Percentiles rank a stretch among this genome's conserved stretches.
phyloP scores from a whole-genome alignment of 2,113 vertebrate genomes.

The Sorex araneus region DNA sequence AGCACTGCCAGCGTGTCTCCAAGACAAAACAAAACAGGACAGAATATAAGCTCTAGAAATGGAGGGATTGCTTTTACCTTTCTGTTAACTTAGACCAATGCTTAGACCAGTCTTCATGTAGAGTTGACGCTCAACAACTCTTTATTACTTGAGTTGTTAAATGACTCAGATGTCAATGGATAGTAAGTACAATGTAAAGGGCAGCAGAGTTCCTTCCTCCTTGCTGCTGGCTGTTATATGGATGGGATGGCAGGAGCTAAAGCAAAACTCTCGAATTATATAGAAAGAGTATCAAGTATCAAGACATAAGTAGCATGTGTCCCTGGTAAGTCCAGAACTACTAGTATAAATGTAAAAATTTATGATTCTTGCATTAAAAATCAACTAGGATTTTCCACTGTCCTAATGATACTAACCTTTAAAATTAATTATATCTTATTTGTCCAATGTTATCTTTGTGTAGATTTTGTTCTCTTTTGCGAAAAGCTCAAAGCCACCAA shows the following conservation, averaged over 20 bases:
- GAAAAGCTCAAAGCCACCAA: neutral
- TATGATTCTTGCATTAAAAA: conserved; percentile 3
- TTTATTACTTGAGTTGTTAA: conserved; percentile 14
- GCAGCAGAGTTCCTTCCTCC: neutral
- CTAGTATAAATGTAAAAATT: neutral
- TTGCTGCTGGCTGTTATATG: conserved; percentile 3
- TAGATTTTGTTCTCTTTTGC: neutral
- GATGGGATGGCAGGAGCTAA: neutral
- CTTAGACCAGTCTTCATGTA: neutral
- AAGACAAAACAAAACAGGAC: too few relatives aligned
- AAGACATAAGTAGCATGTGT: neutral
- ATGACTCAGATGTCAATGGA: neutral
- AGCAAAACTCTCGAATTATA: conserved; percentile 19
- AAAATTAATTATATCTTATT: conserved; percentile 39
- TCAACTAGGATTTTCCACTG: conserved; percentile 10
- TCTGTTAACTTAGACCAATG: conserved; percentile 10
- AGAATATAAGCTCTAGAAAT: neutral
- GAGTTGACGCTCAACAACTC: neutral
- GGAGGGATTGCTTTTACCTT: neutral
- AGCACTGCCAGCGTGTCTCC: too few relatives aligned
- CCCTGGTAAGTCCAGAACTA: neutral
- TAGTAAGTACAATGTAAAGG: neutral
- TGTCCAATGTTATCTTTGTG: neutral
- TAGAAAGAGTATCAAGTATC: neutral
- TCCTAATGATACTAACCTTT: conserved; percentile 39